Conservation (phyloP, 2,888 invertebrate species). For the Sarcophaga subvicina region DNA sequence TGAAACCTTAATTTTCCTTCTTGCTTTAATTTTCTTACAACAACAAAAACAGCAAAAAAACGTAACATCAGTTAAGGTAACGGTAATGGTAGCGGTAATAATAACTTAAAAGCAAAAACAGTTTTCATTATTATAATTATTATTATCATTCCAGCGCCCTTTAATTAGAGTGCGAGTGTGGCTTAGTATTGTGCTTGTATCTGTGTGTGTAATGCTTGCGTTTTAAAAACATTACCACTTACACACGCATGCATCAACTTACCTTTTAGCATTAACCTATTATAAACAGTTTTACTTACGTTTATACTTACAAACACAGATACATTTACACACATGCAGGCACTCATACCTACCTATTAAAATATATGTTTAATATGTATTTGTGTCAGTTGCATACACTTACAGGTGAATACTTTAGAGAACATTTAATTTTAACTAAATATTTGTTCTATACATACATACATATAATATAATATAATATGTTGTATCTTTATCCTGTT, state of each 20-base stretch:
- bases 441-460: background rate
- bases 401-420: background rate
- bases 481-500: background rate
- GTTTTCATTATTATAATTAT: conserved; percentile 76
- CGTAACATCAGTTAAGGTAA: conserved; percentile 69
- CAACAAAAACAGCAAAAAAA: conserved; percentile 9
- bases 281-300: background rate
- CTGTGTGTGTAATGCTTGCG: background rate
- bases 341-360: background rate
- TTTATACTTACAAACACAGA: too few species aligned
- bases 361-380: background rate
- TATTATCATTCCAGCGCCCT: conserved; percentile 49
- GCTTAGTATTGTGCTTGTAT: background rate
- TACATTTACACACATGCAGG: too few species aligned
- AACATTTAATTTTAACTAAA: background rate
- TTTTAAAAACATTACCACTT: background rate
- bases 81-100: conserved; percentile 76
- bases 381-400: background rate
- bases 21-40: background rate
- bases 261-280: background rate
- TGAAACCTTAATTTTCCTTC: background rate
- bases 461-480: too few species aligned
- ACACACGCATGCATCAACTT: background rate
- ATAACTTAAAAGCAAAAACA: conserved; percentile 77
- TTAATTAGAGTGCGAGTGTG: background rate